Percentiles rank a stretch among this genome's conserved stretches.
Evolutionary conservation across 2,113 vertebrate genomes (phyloP).

Genomic region (Forbesichthys agassizii): DNA sequence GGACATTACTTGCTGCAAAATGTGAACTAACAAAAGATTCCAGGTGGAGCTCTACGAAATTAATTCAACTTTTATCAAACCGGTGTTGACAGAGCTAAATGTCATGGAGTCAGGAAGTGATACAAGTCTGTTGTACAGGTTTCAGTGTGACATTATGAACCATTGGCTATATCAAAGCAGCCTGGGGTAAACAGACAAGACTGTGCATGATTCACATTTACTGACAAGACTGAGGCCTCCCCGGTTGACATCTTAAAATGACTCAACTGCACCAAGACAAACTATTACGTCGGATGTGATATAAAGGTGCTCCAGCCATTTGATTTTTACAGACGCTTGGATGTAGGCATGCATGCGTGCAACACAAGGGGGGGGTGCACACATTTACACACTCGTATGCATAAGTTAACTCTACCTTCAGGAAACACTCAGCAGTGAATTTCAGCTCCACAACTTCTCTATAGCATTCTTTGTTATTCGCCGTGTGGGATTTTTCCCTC

Average conservation of each 20-base stretch:
- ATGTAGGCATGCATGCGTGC: neutral
- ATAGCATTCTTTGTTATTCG: constrained; percentile 73
- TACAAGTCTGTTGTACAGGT: constrained; percentile 61
- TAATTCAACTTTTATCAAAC: constrained; percentile 40
- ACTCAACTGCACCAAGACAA: constrained; percentile 21
- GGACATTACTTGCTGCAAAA: constrained; percentile 13
- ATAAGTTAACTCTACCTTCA: constrained; percentile 10
- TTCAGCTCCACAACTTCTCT: constrained; percentile 32
- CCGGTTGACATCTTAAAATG: constrained; percentile 16
- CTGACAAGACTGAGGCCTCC: constrained; percentile 57
- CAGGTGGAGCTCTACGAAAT: constrained; percentile 33
- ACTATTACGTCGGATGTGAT: neutral
- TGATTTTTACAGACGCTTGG: neutral
- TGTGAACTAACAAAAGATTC: constrained; percentile 27
- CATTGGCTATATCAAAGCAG: constrained; percentile 29
- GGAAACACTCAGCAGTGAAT: constrained; percentile 8
- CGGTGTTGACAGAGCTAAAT: constrained; percentile 54
- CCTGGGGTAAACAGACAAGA: constrained; percentile 56
- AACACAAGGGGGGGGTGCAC: neutral
- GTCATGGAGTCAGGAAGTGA: constrained; percentile 45
- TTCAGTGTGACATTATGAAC: constrained; percentile 52
- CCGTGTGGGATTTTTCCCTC: constrained; percentile 47
- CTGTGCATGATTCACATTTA: constrained; percentile 64
- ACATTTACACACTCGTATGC: neutral
- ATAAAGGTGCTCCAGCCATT: neutral